These are phyloP conservation scores for Platycheirus albimanus DNA, from an alignment of 2,888 invertebrate genomes.

Conservation along the genomic window DNA sequence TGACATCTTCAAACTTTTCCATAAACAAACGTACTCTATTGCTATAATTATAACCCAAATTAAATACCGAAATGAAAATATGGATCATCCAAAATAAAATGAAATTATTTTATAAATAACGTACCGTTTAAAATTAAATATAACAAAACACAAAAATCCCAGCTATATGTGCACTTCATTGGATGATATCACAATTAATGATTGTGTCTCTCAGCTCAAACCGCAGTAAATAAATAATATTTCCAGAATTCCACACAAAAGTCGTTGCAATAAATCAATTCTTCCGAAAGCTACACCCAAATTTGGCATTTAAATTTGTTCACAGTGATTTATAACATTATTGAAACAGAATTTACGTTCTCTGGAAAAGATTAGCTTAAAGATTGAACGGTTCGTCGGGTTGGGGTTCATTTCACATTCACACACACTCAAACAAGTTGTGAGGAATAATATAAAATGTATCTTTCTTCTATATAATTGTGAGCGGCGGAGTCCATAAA, in stretches of 20 bases:
- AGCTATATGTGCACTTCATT: not conserved
- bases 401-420: too few species aligned
- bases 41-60: too few species aligned
- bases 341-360: slow-evolving; percentile 50
- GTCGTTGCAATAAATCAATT: slow-evolving; percentile 61
- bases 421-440: not conserved
- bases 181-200: slow-evolving; percentile 10
- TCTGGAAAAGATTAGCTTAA: slow-evolving; percentile 44
- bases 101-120: too few species aligned
- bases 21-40: too few species aligned
- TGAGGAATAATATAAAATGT: not conserved
- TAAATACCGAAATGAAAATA: too few species aligned
- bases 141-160: too few species aligned
- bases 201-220: not conserved
- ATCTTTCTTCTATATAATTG: not conserved
- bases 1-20: too few species aligned
- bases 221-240: not conserved
- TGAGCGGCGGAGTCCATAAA: not conserved
- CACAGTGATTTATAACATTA: slow-evolving; percentile 50
- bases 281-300: slow-evolving; percentile 63
- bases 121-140: too few species aligned
- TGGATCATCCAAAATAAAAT: too few species aligned
- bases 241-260: not conserved
- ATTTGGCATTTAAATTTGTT: slow-evolving; percentile 66
- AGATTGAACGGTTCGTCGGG: slow-evolving; percentile 1